phyloP scores from a whole-genome alignment of 2,113 vertebrate species.

The Synchiropus splendidus region DNA sequence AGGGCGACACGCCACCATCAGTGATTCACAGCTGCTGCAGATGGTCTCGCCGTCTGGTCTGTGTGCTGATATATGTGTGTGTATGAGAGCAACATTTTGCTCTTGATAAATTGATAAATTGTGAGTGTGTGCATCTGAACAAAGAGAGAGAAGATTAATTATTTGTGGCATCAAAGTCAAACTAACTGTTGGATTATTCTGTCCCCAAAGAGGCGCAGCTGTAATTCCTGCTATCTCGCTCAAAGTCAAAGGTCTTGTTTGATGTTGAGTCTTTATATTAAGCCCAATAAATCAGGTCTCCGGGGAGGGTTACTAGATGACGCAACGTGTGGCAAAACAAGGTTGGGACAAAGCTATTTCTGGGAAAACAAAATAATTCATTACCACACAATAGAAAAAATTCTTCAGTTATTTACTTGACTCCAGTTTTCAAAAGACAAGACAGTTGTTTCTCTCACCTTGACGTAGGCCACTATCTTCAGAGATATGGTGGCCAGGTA shows the following conservation, averaged over 20 bases:
- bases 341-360: too few species aligned
- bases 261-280: not conserved
- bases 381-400: too few species aligned
- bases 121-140: not conserved
- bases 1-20: slow-evolving; percentile 36
- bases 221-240: not conserved
- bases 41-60: slow-evolving; percentile 50
- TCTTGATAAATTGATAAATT: slow-evolving; percentile 16
- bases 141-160: not conserved
- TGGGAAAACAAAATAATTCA: too few species aligned
- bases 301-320: too few species aligned
- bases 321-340: too few species aligned
- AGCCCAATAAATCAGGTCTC: too few species aligned
- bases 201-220: not conserved
- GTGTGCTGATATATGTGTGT: slow-evolving; percentile 14
- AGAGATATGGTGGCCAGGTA: slow-evolving; percentile 94
- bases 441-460: slow-evolving; percentile 68
- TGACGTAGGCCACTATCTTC: slow-evolving; percentile 93
- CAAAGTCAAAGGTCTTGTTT: slow-evolving; percentile 3
- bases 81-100: slow-evolving; percentile 3
- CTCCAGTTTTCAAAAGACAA: too few species aligned
- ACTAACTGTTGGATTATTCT: not conserved
- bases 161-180: not conserved
- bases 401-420: too few species aligned
- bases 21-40: slow-evolving; percentile 57